A percentile compares a stretch with the other conserved stretches of the same genome.
Evolutionary conservation across 2,888 invertebrate genomes (phyloP).

Genomic region (Fabriciana adippe): DNA sequence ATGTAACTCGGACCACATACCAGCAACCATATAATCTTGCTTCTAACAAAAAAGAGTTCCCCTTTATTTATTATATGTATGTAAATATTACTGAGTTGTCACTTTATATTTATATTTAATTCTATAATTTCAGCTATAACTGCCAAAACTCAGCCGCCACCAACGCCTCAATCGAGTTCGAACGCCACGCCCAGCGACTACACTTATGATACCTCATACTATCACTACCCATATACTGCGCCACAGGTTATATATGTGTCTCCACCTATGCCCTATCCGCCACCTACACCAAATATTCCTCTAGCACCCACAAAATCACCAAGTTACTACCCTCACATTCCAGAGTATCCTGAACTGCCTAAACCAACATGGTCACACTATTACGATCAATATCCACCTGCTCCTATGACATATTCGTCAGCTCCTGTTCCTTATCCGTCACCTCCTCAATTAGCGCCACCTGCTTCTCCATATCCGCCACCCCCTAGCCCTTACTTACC

Average conservation of each 20-base stretch:
- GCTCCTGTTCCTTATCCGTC: slow-evolving; percentile 25
- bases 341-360: slow-evolving; percentile 3
- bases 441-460: slow-evolving; percentile 12
- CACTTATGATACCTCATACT: slow-evolving; percentile 44
- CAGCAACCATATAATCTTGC: no score
- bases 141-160: slow-evolving; percentile 21
- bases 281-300: slow-evolving; percentile 26
- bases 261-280: slow-evolving; percentile 42
- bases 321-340: slow-evolving; percentile 1
- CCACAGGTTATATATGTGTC: slow-evolving; percentile 58
- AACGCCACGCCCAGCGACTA: slow-evolving; percentile 20
- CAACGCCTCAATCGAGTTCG: slow-evolving; percentile 13
- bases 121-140: slow-evolving; percentile 26
- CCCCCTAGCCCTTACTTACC: slow-evolving; percentile 23
- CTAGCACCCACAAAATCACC: neutral
- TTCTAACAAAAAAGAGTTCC: no score
- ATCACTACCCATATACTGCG: slow-evolving; percentile 39
- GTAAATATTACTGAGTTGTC: no score
- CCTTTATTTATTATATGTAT: neutral
- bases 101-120: neutral
- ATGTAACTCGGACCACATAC: no score
- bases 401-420: neutral
- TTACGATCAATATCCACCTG: slow-evolving; percentile 26
- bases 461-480: slow-evolving; percentile 15
- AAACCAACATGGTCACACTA: slow-evolving; percentile 11